Conservation (phyloP, 2,113 vertebrate species). For the Mugil cephalus region DNA sequence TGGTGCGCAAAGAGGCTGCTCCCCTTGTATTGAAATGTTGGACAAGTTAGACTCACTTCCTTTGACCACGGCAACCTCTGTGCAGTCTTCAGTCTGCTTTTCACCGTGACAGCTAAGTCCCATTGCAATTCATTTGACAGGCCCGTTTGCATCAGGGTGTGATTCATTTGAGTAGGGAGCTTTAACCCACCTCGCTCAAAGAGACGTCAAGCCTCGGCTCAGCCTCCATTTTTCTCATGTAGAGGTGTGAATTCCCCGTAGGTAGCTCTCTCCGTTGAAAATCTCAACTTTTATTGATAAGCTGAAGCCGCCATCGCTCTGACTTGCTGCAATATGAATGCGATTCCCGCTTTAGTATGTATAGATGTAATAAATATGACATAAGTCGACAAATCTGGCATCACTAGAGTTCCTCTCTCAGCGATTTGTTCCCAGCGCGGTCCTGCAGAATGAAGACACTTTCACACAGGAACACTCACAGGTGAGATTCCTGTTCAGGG, state of each 20-base stretch:
- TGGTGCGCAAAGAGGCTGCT: slow-evolving; percentile 53
- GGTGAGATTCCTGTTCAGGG: neutral
- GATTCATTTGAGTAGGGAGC: slow-evolving; percentile 59
- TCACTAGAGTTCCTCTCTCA: neutral
- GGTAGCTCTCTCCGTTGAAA: slow-evolving; percentile 39
- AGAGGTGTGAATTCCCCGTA: slow-evolving; percentile 53
- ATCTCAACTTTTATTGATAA: slow-evolving; percentile 33
- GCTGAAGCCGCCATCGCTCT: slow-evolving; percentile 15
- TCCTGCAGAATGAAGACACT: neutral
- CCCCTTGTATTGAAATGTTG: slow-evolving; percentile 57
- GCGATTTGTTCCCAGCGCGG: slow-evolving; percentile 5
- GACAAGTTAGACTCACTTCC: slow-evolving; percentile 57
- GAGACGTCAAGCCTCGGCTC: slow-evolving; percentile 36
- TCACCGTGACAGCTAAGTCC: slow-evolving; percentile 56
- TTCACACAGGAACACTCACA: neutral
- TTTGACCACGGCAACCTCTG: slow-evolving; percentile 63
- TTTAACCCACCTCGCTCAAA: slow-evolving; percentile 55
- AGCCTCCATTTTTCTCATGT: slow-evolving; percentile 31
- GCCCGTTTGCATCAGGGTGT: slow-evolving; percentile 50
- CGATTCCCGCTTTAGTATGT: neutral
- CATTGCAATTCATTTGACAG: slow-evolving; percentile 55
- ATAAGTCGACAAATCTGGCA: slow-evolving; percentile 21
- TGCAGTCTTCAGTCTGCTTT: slow-evolving; percentile 42
- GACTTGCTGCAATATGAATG: slow-evolving; percentile 2
- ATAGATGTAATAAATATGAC: slow-evolving; percentile 4